Base-by-base conservation (phyloP, 1,140 invertebrate species). In the honey bee (Apis mellifera) region DNA sequence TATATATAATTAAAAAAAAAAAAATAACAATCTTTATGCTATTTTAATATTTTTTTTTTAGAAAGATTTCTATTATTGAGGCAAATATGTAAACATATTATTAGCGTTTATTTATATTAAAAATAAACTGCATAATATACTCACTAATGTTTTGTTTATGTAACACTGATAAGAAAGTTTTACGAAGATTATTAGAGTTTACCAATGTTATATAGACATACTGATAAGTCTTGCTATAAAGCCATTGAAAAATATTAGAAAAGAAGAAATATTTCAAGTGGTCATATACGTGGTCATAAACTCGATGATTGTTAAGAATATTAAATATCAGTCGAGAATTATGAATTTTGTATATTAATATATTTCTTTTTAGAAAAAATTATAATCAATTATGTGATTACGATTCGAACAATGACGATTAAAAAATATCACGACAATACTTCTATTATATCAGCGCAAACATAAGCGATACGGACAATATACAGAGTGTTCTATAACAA, bases 201-300 rank as follows among this genome's bases (percentile, higher is more conserved):
- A 32, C 76, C 65, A 66, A 65, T 48, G 77, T 84, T 74, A 72
- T 80, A 86, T 86, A 77, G 81, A 54, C 76, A n/a, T 55, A 84
- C 57, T 74, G 86, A 87, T 87, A 87, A 87, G 68, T 62, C 68
- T 32, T 55, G 72, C 65, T 52, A 71, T 9, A n/a, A 5, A 48
- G 52, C 21, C 19, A 50, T 0, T 52, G 21, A 2, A 19, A n/a
- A 54, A 23, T 12, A 52, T 2, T 11, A 3, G 13, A 19, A 19
- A 13, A 1, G 19, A 13, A 26, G 1, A 54, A 5, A 9, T 23
- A 15, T 52, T 9, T 60, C 71, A 12, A 55, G 48, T 70, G 57
- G n/a, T 11, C n/a, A 74, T 9, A 60, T 57, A n/a, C n/a, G n/a
- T n/a, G n/a, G 26, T 26, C n/a, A 70, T 8, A 52, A 52, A 70